Evolutionary conservation across 2,797 vertebrate species (phyloP).

Genomic region (Mionectes olivaceus): DNA sequence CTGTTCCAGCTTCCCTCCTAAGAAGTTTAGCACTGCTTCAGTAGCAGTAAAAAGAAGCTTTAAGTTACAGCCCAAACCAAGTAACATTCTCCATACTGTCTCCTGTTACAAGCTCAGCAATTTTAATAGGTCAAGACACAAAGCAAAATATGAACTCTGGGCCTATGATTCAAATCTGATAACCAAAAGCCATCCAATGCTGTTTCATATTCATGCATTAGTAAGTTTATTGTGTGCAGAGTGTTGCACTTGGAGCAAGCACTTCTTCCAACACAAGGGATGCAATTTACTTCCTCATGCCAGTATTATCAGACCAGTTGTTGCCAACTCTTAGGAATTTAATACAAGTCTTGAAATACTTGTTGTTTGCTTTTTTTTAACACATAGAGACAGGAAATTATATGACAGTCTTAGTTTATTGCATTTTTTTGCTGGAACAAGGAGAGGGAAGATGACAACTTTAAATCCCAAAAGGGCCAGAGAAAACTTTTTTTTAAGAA

Average conservation of each 20-base stretch:
- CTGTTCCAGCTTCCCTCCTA: not conserved
- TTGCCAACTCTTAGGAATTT: constrained; percentile 1
- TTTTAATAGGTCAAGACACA: not conserved
- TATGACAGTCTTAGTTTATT: not conserved
- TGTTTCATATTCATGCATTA: not conserved
- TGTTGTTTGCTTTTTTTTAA: not conserved
- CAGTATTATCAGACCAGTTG: not conserved
- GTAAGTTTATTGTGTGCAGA: not conserved
- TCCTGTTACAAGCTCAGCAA: not conserved
- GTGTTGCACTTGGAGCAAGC: not conserved
- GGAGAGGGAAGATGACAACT: not conserved
- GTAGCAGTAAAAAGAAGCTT: not conserved
- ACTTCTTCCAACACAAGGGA: not conserved
- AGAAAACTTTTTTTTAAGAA: not conserved
- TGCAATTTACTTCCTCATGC: not conserved
- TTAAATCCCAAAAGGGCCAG: not conserved
- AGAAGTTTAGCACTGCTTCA: not conserved
- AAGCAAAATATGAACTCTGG: not conserved
- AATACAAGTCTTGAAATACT: not conserved
- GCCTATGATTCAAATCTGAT: not conserved
- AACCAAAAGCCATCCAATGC: not conserved
- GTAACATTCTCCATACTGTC: not conserved
- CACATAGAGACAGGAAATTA: not conserved
- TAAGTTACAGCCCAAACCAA: not conserved
- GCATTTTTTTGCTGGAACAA: not conserved